phyloP scores from a whole-genome alignment of 2,113 vertebrate species.

The Gobius niger region DNA sequence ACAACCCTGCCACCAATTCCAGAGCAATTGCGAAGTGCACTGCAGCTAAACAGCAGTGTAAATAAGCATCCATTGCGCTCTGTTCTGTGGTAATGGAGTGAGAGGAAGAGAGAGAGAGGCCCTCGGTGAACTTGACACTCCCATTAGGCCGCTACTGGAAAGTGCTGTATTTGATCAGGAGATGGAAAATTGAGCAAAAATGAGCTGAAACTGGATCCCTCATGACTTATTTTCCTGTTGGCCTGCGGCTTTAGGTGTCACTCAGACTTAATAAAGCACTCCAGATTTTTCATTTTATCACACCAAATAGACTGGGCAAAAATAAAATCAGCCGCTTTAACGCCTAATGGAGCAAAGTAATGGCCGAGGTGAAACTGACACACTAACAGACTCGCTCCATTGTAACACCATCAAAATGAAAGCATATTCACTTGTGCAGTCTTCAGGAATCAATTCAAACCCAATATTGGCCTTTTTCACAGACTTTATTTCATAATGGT shows the following conservation, averaged over 20 bases:
- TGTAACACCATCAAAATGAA: conserved; percentile 86
- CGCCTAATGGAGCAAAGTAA: conserved; percentile 85
- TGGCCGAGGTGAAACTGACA: conserved; percentile 81
- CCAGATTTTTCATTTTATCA: conserved; percentile 84
- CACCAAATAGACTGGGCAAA: conserved; percentile 83
- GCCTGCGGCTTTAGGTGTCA: conserved; percentile 78
- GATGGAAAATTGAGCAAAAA: conserved; percentile 82
- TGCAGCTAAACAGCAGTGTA: conserved; percentile 51
- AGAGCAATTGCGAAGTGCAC: conserved; percentile 39
- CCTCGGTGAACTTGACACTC: conserved; percentile 79
- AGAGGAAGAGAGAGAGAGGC: conserved; percentile 59
- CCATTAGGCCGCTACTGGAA: conserved; percentile 83
- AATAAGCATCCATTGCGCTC: conserved; percentile 68
- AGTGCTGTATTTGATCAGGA: conserved; percentile 84
- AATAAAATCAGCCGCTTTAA: conserved; percentile 83
- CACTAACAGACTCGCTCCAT: conserved; percentile 78
- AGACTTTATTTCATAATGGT: conserved; percentile 80
- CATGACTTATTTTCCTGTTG: conserved; percentile 81
- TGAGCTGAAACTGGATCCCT: conserved; percentile 83
- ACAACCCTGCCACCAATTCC: conserved; percentile 43
- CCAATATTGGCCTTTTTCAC: conserved; percentile 80
- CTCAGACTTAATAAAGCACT: conserved; percentile 86
- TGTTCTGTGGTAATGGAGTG: conserved; percentile 74
- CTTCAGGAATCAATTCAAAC: conserved; percentile 85
- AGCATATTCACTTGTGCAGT: conserved; percentile 84